A percentile compares a stretch with the other conserved stretches of the same genome.
Conservation (phyloP, 2,113 vertebrate genomes). For the Galbula dea region DNA sequence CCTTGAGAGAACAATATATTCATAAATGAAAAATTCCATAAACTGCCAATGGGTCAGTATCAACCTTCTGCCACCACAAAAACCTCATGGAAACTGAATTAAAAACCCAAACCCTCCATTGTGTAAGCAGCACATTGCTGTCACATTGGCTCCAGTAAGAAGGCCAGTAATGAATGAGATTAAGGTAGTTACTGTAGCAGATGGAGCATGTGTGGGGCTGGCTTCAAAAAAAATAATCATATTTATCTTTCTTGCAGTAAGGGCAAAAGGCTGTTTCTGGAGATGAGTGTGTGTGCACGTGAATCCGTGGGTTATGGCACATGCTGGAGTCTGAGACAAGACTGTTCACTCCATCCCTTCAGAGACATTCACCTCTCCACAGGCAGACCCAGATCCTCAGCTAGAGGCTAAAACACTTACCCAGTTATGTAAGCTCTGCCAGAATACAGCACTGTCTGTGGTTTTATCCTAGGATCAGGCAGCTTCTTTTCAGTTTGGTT, state of each 20-base stretch:
- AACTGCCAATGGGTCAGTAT: neutral
- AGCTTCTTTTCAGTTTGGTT: too few species aligned
- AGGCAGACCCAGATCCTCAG: neutral
- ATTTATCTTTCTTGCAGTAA: neutral
- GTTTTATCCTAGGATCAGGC: neutral
- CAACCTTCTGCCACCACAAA: neutral
- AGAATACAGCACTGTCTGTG: neutral
- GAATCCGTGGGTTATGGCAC: neutral
- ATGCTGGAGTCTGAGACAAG: neutral
- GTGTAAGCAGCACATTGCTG: neutral
- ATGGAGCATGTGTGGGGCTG: neutral
- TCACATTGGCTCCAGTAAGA: neutral
- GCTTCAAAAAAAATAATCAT: neutral
- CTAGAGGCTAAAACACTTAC: neutral
- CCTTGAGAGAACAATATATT: neutral
- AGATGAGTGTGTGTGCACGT: neutral
- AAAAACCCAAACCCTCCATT: neutral
- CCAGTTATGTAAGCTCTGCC: neutral
- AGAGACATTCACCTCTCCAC: neutral
- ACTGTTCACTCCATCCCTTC: neutral
- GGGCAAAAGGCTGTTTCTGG: neutral
- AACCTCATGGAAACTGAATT: neutral
- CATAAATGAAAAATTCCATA: slow-evolving; percentile 1
- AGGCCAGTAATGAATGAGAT: neutral
- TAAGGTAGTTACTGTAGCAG: neutral